Evolutionary conservation across 2,797 vertebrate genomes (phyloP).

Genomic region (Centropyge bicolor): DNA sequence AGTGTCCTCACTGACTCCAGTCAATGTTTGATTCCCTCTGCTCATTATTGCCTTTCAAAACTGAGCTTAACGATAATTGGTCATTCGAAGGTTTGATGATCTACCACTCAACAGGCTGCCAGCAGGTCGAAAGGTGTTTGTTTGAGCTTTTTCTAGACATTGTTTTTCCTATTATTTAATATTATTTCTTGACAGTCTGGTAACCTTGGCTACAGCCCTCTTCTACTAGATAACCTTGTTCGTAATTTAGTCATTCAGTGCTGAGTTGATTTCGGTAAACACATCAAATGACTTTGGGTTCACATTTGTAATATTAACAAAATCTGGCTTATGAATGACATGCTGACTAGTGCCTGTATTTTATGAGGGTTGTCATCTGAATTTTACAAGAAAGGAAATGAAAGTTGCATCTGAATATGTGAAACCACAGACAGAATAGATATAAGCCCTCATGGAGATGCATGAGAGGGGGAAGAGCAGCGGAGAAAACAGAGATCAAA

Average conservation of each 20-base stretch:
- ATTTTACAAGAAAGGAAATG: neutral
- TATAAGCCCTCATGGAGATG: constrained; percentile 20
- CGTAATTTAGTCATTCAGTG: neutral
- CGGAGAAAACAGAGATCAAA: constrained; percentile 33
- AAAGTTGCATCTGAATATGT: neutral
- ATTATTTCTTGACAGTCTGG: neutral
- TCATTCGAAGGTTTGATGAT: too few species aligned
- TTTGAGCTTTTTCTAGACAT: neutral
- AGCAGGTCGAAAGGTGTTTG: neutral
- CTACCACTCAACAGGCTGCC: neutral
- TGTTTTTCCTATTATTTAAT: neutral
- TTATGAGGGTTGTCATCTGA: neutral
- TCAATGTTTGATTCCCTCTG: too few species aligned
- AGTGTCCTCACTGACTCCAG: too few species aligned
- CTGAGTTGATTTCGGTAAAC: neutral
- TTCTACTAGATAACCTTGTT: too few species aligned
- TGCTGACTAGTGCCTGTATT: neutral
- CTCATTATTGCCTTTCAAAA: too few species aligned
- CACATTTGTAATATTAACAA: neutral
- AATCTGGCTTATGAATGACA: neutral
- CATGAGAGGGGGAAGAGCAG: constrained; percentile 2
- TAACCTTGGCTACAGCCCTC: too few species aligned
- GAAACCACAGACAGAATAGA: constrained; percentile 1
- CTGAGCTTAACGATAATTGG: too few species aligned
- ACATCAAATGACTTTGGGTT: neutral